Percentiles rank a stretch among this genome's conserved stretches.
Evolutionary conservation across 2,888 invertebrate genomes (phyloP).

Genomic region (Pelosia muscerda): DNA sequence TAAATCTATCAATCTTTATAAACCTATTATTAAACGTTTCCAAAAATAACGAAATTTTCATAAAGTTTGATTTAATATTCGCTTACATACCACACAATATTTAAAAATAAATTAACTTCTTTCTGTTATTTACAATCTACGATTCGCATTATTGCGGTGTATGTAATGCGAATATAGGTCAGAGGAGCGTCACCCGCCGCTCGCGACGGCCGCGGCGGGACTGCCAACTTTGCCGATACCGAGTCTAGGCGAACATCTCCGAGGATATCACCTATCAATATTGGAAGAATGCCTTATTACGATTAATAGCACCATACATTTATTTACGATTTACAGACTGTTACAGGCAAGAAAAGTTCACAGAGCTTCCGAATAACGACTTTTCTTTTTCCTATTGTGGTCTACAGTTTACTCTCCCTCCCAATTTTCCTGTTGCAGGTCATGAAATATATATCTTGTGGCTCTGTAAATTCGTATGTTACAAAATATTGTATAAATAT

Average conservation of each 20-base stretch:
- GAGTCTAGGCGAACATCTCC: constrained; percentile 8
- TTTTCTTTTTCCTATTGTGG: too few species aligned
- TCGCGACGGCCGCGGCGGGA: constrained; percentile 82
- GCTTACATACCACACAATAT: constrained; percentile 5
- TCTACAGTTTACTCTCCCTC: too few species aligned
- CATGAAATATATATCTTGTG: too few species aligned
- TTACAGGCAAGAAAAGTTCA: not conserved
- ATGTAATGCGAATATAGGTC: constrained; percentile 11
- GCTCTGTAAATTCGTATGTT: too few species aligned
- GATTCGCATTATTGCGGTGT: constrained; percentile 14
- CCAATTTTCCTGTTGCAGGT: too few species aligned
- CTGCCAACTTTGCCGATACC: constrained; percentile 48
- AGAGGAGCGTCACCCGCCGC: constrained; percentile 69
- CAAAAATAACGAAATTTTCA: not conserved
- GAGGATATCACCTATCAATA: constrained; percentile 21
- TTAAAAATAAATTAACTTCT: not conserved
- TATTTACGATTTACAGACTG: constrained; percentile 16
- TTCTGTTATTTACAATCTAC: not conserved
- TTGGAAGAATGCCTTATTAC: constrained; percentile 11
- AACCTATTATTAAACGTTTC: not conserved
- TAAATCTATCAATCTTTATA: not conserved
- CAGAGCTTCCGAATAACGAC: too few species aligned
- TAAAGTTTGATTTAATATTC: not conserved
- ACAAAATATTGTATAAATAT: too few species aligned
- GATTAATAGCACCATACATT: constrained; percentile 8